A percentile compares a stretch with the other conserved stretches of the same genome.
These are phyloP conservation scores for Cochlearius cochlearius DNA, from an alignment of 2,113 vertebrate species.

Conservation along the genomic window DNA sequence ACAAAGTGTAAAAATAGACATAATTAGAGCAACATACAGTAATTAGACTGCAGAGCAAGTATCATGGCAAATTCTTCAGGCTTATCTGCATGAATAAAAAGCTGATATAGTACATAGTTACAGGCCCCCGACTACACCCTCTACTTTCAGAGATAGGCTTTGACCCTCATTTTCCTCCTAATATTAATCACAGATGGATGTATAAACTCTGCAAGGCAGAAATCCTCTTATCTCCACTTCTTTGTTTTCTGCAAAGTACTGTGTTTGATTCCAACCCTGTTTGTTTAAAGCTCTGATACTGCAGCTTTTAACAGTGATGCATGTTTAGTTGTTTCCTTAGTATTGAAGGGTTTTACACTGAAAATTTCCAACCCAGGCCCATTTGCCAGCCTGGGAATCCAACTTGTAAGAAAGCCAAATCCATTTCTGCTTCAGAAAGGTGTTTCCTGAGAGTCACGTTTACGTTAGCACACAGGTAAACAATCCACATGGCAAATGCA, in stretches of 20 bases:
- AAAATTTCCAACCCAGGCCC: neutral
- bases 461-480: neutral
- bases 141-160: neutral
- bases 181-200: slow-evolving; percentile 48
- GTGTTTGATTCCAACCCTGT: neutral
- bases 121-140: neutral
- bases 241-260: slow-evolving; percentile 1
- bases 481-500: neutral
- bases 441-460: neutral
- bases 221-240: slow-evolving; percentile 57
- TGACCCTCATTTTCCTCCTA: neutral
- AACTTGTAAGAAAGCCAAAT: neutral
- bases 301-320: neutral
- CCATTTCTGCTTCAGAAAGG: neutral
- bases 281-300: neutral
- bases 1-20: neutral
- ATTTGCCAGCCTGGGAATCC: neutral
- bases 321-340: neutral
- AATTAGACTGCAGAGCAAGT: neutral
- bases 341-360: neutral
- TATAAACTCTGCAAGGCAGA: slow-evolving; percentile 33
- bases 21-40: neutral
- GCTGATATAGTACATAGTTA: neutral
- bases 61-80: neutral
- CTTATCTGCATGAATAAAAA: neutral